Conservation (phyloP, 2,113 vertebrate genomes). For the Physeter macrocephalus region DNA sequence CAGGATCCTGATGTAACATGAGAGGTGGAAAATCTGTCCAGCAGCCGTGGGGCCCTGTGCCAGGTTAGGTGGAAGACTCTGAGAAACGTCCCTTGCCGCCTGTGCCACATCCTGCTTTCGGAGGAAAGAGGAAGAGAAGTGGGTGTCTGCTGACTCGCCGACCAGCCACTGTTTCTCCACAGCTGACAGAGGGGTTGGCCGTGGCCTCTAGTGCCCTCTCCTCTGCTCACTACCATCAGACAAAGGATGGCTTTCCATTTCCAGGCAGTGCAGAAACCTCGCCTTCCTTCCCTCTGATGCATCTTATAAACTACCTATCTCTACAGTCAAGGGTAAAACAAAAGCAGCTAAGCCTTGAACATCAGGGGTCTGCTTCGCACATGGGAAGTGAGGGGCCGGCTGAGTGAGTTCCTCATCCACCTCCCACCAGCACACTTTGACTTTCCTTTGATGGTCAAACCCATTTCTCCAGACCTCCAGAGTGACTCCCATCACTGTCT, state of each 20-base stretch:
- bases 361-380: not conserved
- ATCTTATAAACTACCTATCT: not conserved
- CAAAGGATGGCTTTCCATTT: not conserved
- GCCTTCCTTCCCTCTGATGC: not conserved
- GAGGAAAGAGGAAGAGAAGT: not conserved
- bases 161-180: not conserved
- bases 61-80: not conserved
- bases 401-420: not conserved
- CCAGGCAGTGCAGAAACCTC: not conserved
- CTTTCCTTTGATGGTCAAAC: not conserved
- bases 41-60: not conserved
- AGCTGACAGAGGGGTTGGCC: not conserved
- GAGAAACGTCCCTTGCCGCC: not conserved
- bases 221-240: not conserved
- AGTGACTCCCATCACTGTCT: not conserved
- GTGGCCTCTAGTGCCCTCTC: not conserved
- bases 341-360: not conserved
- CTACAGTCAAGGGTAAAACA: not conserved
- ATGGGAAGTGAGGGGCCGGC: not conserved
- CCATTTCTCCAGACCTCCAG: not conserved
- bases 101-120: not conserved
- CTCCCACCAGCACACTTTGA: not conserved
- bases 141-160: not conserved
- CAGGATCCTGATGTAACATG: not conserved
- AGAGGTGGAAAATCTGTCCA: not conserved